These are phyloP conservation scores for Drosophila kambysellisi DNA, from an alignment of 2,888 invertebrate genomes.

Conservation along the genomic window DNA sequence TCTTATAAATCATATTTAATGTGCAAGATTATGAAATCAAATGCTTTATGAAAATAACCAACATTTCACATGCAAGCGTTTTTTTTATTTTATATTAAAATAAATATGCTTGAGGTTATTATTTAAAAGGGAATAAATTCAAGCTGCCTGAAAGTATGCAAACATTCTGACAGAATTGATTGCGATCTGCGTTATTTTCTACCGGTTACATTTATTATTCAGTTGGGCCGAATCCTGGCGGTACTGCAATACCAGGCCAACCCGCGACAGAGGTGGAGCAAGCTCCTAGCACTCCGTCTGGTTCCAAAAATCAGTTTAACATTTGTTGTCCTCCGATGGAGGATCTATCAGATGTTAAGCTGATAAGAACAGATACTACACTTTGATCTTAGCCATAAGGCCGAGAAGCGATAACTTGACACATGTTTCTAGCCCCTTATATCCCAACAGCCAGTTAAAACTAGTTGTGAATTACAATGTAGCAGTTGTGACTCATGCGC, in stretches of 20 bases:
- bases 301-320: conserved; percentile 58
- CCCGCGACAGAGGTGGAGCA: conserved; percentile 58
- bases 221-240: conserved; percentile 56
- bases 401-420: conserved; percentile 47
- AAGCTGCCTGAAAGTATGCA: neutral
- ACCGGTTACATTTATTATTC: conserved; percentile 1
- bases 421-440: fast-evolving
- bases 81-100: too few relatives aligned
- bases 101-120: too few relatives aligned
- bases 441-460: neutral
- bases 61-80: too few relatives aligned
- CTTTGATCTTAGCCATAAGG: conserved; percentile 59
- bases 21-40: neutral
- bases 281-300: conserved; percentile 53
- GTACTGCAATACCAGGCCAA: conserved; percentile 56
- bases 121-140: too few relatives aligned
- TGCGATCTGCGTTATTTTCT: too few relatives aligned
- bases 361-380: conserved; percentile 59
- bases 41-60: too few relatives aligned
- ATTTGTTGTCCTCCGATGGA: conserved; percentile 57
- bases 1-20: neutral
- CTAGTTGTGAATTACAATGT: conserved; percentile 33
- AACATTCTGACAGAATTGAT: neutral
- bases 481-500: conserved; percentile 10
- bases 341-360: conserved; percentile 56